phyloP scores from a whole-genome alignment of 2,888 invertebrate species.

The Ischnus inquisitorius region DNA sequence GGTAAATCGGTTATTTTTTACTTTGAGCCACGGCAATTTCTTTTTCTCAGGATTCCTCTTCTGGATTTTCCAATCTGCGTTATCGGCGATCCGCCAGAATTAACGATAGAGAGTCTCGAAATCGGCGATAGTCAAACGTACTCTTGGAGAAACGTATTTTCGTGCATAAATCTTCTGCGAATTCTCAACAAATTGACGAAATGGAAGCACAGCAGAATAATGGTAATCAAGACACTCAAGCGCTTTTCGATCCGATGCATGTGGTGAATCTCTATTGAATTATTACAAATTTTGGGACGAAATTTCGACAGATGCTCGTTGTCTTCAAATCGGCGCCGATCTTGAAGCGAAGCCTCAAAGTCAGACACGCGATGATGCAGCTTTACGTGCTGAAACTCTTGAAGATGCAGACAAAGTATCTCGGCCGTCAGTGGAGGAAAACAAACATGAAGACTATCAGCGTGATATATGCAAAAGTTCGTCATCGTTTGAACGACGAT shows the following conservation, averaged over 20 bases:
- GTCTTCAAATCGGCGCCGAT: slow-evolving; percentile 99
- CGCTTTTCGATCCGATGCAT: neutral
- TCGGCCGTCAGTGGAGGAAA: slow-evolving; percentile 99
- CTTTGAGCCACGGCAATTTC: slow-evolving; percentile 10
- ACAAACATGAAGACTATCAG: slow-evolving; percentile 99
- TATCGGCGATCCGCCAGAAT: slow-evolving; percentile 97
- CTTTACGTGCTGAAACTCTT: slow-evolving; percentile 98
- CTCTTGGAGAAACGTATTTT: slow-evolving; percentile 99
- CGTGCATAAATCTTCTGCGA: slow-evolving; percentile 97
- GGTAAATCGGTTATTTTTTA: slow-evolving; percentile 37
- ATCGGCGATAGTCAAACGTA: slow-evolving; percentile 94
- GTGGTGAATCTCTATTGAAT: neutral
- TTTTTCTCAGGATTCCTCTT: slow-evolving; percentile 91
- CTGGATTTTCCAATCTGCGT: slow-evolving; percentile 98
- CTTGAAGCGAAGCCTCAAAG: slow-evolving; percentile 97
- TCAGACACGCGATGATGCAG: slow-evolving; percentile 98
- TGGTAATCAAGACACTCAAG: slow-evolving; percentile 86
- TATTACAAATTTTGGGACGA: slow-evolving; percentile 3
- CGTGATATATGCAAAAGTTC: slow-evolving; percentile 98
- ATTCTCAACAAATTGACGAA: slow-evolving; percentile 99
- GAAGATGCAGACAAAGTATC: slow-evolving; percentile 99
- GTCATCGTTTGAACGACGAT: slow-evolving; percentile 98
- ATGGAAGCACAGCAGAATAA: slow-evolving; percentile 99
- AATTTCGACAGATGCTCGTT: slow-evolving; percentile 92
- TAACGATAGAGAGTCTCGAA: slow-evolving; percentile 96